Evolutionary conservation across 2,797 vertebrate genomes (phyloP), one percentile per base, ranked within the genome.

Genomic region (Lutjanus campechanus): DNA sequence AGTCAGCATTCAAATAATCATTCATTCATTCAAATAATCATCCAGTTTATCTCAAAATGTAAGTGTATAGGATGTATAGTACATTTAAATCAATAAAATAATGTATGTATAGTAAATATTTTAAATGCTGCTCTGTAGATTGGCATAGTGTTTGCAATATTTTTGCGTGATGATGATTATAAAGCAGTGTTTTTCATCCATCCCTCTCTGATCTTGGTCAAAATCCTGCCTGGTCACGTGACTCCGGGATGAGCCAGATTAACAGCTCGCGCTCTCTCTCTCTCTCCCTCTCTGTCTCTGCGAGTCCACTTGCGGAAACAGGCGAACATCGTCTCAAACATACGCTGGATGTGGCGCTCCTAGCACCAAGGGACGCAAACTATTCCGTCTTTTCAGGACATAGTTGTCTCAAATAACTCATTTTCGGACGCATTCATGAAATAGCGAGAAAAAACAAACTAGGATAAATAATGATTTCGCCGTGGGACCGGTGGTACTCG

Each of bases 401-500:
- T 3, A 1, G 19, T 19, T 59, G 62, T 44, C 19, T 63, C 25
- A 25, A n/a, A 55, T 60, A 19, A 12, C 59, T 69, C 0, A 13
- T 58, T 73, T 29, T 53, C 15, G 49, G 22, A 17, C 40, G 74
- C 76, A 81, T 95, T 85, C 83, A 94, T 94, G 91, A 93, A 90
- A 78, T 93, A 94, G 80, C 61, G 17, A n/a, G 54, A 51, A 20
- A 44, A 17, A 36, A 16, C 20, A 12, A 0, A 41, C n/a, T 54
- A 58, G 41, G 75, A 69, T 12, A 50, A 50, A 84, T 20, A 73
- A 97, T 97, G 97, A 96, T 96, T 90, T 97, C 97, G 12, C 97
- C 97, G 88, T 98, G 97, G 97, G 97, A 98, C 79, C 96, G 97
- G 22, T 99, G 98, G 94, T 98, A 98, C 91, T 98, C 98, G 89